Evolutionary conservation across 2,888 invertebrate species (phyloP), one percentile per base, ranked within the genome.

Genomic region (Brenthis ino): DNA sequence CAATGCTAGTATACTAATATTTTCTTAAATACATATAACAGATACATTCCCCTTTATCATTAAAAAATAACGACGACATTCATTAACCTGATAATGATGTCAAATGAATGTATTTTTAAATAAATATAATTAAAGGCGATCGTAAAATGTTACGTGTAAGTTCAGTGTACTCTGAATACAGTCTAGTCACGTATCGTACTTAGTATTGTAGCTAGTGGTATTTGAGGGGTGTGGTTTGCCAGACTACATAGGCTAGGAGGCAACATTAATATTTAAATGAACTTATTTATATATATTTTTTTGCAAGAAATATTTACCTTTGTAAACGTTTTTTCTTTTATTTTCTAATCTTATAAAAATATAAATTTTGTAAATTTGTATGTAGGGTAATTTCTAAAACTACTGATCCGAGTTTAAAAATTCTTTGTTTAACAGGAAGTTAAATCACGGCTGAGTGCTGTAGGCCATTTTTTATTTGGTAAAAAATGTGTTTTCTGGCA

Each of bases 141-240:
- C 57, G 51, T 68, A 68, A 69, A 68, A 64, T 67, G 60, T 70
- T 50, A 61, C 24, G 64, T 61, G 54, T 48, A 61, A 68, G 72
- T 68, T 72, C 70, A 70, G 54, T 57, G 72, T 61, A 57, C 72
- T 60, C 57, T 68, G 66, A 65, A 67, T 70, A 68, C 50, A 70
- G 72, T 70, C 72, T 70, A 72, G 72, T 72, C 72, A 72, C 70
- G 70, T 55, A 65, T 68, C 65, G 61, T 69, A 68, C 66, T 70
- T 70, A 67, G 61, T 63, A 53, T 63, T 53, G 61, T 53, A 63
- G 63, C 63, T 53, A 14, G 53, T 37, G 20, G 63, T 53, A 53
- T 63, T 53, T 63, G 63, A 63, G 53, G 63, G 72, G 72, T 67
- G 72, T 47, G 72, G 72, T 61, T 53, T 63, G n/a, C 57, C 68